A percentile compares a stretch with the other conserved stretches of the same genome.
These are phyloP conservation scores for Drosophila ohnishii DNA, from an alignment of 1,140 invertebrate species.

Conservation along the genomic window DNA sequence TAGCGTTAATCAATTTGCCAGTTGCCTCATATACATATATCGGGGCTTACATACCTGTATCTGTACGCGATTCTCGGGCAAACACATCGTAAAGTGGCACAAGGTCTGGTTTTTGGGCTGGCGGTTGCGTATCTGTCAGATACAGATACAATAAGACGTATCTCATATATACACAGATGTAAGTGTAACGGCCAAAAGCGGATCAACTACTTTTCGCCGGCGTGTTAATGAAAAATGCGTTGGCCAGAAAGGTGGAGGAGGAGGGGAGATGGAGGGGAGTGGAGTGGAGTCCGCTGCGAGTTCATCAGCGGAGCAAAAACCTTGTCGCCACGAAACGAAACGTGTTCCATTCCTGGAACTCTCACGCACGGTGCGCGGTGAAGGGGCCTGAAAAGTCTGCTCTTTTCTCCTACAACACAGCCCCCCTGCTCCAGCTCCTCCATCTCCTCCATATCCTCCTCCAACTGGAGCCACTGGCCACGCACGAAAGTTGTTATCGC, in stretches of 20 bases:
- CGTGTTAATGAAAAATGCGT: constrained; percentile 74
- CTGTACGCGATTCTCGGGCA: constrained; percentile 54
- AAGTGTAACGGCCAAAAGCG: constrained; percentile 68
- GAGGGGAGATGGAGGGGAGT: not conserved
- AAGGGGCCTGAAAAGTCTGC: constrained; percentile 2
- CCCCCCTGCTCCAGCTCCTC: not conserved
- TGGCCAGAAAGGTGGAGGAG: constrained; percentile 38
- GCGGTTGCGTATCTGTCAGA: constrained; percentile 52
- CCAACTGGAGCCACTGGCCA: constrained; percentile 12
- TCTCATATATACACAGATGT: constrained; percentile 38
- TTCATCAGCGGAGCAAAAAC: constrained; percentile 75
- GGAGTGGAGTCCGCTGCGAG: constrained; percentile 31
- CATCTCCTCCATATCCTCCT: not conserved
- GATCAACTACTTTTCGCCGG: constrained; percentile 67
- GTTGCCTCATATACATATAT: constrained; percentile 23
- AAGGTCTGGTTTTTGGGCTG: constrained; percentile 73
- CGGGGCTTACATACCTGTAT: not conserved
- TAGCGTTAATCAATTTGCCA: constrained; percentile 76
- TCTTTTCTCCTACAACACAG: constrained; percentile 16
- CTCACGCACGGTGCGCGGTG: not conserved
- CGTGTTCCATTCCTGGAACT: constrained; percentile 49
- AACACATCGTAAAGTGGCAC: constrained; percentile 70
- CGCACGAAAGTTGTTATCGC: constrained; percentile 71
- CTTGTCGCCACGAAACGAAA: constrained; percentile 65
- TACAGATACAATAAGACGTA: constrained; percentile 51